Conservation (phyloP, 2,888 invertebrate genomes). For the Plagodis pulveraria region DNA sequence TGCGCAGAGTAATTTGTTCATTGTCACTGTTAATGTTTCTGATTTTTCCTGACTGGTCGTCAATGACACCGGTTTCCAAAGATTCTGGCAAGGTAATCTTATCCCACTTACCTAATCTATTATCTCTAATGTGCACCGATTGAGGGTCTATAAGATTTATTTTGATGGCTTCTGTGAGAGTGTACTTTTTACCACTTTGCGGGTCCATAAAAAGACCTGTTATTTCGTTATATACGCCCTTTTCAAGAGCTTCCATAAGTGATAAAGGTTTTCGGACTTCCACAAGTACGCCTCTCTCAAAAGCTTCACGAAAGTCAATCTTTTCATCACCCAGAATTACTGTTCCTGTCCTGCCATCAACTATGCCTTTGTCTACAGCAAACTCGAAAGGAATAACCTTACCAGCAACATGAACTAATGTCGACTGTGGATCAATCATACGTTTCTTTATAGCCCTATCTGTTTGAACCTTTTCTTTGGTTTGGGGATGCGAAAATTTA, state of each 20-base stretch:
- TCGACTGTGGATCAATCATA: constrained; percentile 93
- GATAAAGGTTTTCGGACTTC: constrained; percentile 93
- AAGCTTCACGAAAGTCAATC: constrained; percentile 93
- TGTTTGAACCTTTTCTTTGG: constrained; percentile 91
- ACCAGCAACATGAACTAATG: constrained; percentile 93
- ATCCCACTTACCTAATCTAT: constrained; percentile 90
- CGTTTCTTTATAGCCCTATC: constrained; percentile 94
- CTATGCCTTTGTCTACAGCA: constrained; percentile 91
- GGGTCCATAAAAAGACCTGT: constrained; percentile 94
- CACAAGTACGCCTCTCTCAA: constrained; percentile 92
- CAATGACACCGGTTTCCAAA: constrained; percentile 89
- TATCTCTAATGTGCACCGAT: constrained; percentile 93
- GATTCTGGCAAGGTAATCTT: constrained; percentile 92
- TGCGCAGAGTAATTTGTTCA: constrained; percentile 88
- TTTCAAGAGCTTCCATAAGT: constrained; percentile 92
- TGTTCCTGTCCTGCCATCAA: constrained; percentile 90
- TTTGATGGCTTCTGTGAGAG: constrained; percentile 92
- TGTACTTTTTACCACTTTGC: constrained; percentile 90
- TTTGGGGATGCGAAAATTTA: constrained; percentile 91
- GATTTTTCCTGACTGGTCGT: constrained; percentile 89
- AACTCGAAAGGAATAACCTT: constrained; percentile 93
- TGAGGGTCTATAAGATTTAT: constrained; percentile 92
- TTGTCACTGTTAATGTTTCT: constrained; percentile 88
- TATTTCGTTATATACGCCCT: constrained; percentile 91
- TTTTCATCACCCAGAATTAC: constrained; percentile 86